Evolutionary conservation across 2,113 vertebrate species (phyloP), one percentile per base, ranked within the genome.

Genomic region (Gila orcuttii): DNA sequence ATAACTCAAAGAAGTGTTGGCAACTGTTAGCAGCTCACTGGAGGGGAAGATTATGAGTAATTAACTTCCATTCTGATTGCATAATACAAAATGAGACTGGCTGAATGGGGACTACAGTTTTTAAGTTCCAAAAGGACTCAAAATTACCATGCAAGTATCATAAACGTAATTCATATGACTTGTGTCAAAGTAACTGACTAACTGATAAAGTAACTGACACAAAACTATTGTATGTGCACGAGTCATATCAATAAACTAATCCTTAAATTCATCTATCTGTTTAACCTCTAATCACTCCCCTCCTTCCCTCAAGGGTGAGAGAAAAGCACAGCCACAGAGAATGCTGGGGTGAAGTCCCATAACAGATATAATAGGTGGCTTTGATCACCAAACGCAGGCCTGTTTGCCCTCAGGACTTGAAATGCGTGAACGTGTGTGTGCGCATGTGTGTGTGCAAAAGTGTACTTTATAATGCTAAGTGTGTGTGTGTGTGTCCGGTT

Each of bases 321-420:
- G 75, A 25, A 85, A 85, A 82, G 31, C 33, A 79, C 74, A 45
- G 64, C 73, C 57, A 76, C 33, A 23, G 19, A 57, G 55, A 57
- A 75, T 76, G 71, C 69, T 23, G 69, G 59, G 47, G 75, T 60
- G 36, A 36, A 15, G 25, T 81, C 39, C 71, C 57, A 66, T 19
- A 59, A 76, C 84, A 81, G 74, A 87, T 82, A 90, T 71, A 39
- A 1, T 19, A 52, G 23, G 47, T 50, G 83, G 84, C 83, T 90
- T 89, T 91, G 86, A 90, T 91, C 84, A 81, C 45, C 75, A 66
- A 87, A 86, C 80, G 33, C 59, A 59, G 73, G 60, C 39, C 79
- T 28, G 39, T 47, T 66, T 64, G 39, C 79, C 45, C 76, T 6
- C 64, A 36, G 68, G 50, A 25, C 69, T 81, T 13, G 33, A 73